Evolutionary conservation across 1,140 invertebrate species (phyloP), one percentile per base, ranked within the genome.

Genomic region (Subanguina moxae): DNA sequence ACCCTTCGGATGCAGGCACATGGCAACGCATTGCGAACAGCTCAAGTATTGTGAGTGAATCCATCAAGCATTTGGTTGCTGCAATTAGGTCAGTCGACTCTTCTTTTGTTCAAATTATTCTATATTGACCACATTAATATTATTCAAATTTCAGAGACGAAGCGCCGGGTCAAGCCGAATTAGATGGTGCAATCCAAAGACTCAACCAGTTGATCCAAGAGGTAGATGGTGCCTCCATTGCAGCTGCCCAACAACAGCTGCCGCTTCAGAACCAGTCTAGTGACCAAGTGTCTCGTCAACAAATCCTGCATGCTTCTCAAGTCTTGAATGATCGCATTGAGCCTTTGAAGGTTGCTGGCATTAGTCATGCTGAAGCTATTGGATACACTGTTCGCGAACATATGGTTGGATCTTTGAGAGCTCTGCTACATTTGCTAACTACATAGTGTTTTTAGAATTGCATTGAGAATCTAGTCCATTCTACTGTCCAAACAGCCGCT

Each of bases 151-250:
- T 38, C 32, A 38, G 92, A 45, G 93, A 96, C 76, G 92, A 91
- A 81, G 93, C 93, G 0, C 94, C 94, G 0, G 94, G 94, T 0
- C 92, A 95, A 80, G 89, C 89, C 5, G 93, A 97, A 84, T 95
- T 94, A 83, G 90, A 92, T 46, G 86, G 87, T 0, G 91, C 91
- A 0, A 88, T 94, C 62, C 89, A 91, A 21, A 88, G 88, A 21
- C 83, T 97, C 7, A 89, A 87, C 57, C 85, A 86, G 0, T 88
- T 89, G 67, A 89, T 93, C 1, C 89, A 92, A 38, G 89, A 92
- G 56, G 83, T 97, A 28, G 93, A 97, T 84, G 89, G 90, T 71
- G 90, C 90, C 1, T 90, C 91, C 0, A 84, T 97, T 67, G 89
- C 90, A 56, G 90, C 91, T 0, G 90, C 93, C 17, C 56, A 69